Conservation (phyloP, 2,888 invertebrate species). For the Elmis aenea region DNA sequence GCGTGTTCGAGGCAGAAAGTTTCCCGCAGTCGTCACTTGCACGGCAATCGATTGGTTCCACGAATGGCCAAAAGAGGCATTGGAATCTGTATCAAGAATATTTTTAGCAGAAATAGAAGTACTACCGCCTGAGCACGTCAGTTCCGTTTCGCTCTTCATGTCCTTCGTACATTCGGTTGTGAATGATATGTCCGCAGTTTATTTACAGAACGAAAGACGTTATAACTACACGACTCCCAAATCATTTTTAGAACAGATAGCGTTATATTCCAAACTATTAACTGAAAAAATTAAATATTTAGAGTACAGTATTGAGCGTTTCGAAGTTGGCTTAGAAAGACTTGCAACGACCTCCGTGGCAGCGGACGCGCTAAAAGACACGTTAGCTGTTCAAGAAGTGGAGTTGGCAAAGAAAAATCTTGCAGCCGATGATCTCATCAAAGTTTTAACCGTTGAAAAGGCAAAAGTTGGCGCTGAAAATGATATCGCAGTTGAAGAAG, state of each 20-base stretch:
- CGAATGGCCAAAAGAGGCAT: slow-evolving; percentile 90
- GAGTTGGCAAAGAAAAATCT: slow-evolving; percentile 83
- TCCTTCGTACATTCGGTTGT: slow-evolving; percentile 85
- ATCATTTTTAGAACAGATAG: slow-evolving; percentile 89
- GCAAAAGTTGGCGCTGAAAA: slow-evolving; percentile 87
- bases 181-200: slow-evolving; percentile 75
- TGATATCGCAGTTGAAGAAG: slow-evolving; percentile 75
- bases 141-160: slow-evolving; percentile 79
- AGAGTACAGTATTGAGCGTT: slow-evolving; percentile 67
- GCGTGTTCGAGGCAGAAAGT: slow-evolving; percentile 81
- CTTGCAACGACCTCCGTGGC: slow-evolving; percentile 80
- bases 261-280: slow-evolving; percentile 70
- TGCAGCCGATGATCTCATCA: slow-evolving; percentile 82
- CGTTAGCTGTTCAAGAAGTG: slow-evolving; percentile 57
- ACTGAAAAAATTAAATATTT: slow-evolving; percentile 64
- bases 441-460: slow-evolving; percentile 82
- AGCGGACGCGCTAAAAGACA: slow-evolving; percentile 76
- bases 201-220: slow-evolving; percentile 77
- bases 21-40: slow-evolving; percentile 90
- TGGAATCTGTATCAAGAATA: slow-evolving; percentile 79
- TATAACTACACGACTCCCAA: slow-evolving; percentile 97
- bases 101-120: slow-evolving; percentile 75
- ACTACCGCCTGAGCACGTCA: slow-evolving; percentile 58
- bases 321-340: slow-evolving; percentile 86
- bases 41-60: slow-evolving; percentile 96